A percentile compares a stretch with the other conserved stretches of the same genome.
These are phyloP conservation scores for Mesembrinibis cayennensis DNA, from an alignment of 2,113 vertebrate species.

Conservation along the genomic window DNA sequence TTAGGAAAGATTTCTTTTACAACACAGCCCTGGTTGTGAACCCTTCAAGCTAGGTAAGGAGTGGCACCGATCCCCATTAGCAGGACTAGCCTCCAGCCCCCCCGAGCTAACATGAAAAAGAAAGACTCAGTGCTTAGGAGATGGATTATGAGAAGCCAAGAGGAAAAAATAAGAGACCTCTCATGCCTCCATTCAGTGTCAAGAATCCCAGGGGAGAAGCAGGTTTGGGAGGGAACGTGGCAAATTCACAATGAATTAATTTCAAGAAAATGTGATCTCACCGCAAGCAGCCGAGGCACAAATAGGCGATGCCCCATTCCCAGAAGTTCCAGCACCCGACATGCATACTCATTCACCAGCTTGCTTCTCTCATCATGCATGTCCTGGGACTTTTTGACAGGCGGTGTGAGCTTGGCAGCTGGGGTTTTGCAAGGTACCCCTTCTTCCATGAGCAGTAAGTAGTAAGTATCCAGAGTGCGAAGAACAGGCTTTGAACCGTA, in stretches of 20 bases:
- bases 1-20: background rate
- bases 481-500: slow-evolving; percentile 46
- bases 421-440: slow-evolving; percentile 81
- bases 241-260: slow-evolving; percentile 35
- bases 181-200: background rate
- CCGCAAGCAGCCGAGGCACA: slow-evolving; percentile 95
- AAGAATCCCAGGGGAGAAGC: background rate
- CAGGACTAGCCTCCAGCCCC: background rate
- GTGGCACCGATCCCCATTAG: slow-evolving; percentile 29
- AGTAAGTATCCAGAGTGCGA: slow-evolving; percentile 77
- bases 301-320: slow-evolving; percentile 99
- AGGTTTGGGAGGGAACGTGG: background rate
- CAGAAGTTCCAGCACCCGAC: slow-evolving; percentile 91
- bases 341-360: slow-evolving; percentile 89
- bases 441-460: slow-evolving; percentile 85
- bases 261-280: slow-evolving; percentile 81
- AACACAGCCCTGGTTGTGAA: background rate
- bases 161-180: background rate
- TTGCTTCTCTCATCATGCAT: slow-evolving; percentile 83
- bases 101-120: background rate
- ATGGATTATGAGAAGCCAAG: background rate
- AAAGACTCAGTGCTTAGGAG: background rate
- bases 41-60: slow-evolving; percentile 57
- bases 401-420: slow-evolving; percentile 82
- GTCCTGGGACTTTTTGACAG: slow-evolving; percentile 86